phyloP scores from a whole-genome alignment of 2,113 vertebrate species.

The Microcebus murinus region DNA sequence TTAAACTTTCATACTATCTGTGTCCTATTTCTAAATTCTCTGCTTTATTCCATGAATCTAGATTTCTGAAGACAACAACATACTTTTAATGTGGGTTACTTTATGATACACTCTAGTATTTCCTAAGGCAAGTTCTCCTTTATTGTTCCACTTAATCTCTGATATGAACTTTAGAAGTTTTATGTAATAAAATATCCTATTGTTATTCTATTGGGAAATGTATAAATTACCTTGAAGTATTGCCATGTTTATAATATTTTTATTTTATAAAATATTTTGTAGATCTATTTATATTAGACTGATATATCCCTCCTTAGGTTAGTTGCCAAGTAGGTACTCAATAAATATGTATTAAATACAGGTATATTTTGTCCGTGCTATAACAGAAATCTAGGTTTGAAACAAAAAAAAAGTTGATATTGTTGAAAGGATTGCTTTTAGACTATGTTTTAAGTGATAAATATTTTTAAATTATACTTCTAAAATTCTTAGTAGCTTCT shows the following conservation, averaged over 20 bases:
- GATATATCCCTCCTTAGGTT: background rate
- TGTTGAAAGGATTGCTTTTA: constrained; percentile 18
- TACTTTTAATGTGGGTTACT: background rate
- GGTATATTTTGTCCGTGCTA: background rate
- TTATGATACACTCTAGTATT: background rate
- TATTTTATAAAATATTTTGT: background rate
- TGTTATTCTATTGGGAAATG: background rate
- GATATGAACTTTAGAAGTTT: background rate
- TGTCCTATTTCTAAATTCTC: background rate
- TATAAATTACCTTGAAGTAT: constrained; percentile 37
- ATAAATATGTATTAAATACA: background rate
- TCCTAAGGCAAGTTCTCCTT: background rate
- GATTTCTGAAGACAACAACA: background rate
- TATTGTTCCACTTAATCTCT: background rate
- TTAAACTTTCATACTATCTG: background rate
- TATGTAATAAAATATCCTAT: background rate
- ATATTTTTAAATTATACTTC: constrained; percentile 19
- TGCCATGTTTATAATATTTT: background rate
- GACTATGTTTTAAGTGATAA: background rate
- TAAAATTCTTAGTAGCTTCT: background rate
- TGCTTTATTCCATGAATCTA: background rate
- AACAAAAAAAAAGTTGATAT: background rate
- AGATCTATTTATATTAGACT: background rate
- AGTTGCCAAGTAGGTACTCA: background rate
- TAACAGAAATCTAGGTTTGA: background rate